Evolutionary conservation across 2,113 vertebrate species (phyloP).

Genomic region (Calidris pygmaea): DNA sequence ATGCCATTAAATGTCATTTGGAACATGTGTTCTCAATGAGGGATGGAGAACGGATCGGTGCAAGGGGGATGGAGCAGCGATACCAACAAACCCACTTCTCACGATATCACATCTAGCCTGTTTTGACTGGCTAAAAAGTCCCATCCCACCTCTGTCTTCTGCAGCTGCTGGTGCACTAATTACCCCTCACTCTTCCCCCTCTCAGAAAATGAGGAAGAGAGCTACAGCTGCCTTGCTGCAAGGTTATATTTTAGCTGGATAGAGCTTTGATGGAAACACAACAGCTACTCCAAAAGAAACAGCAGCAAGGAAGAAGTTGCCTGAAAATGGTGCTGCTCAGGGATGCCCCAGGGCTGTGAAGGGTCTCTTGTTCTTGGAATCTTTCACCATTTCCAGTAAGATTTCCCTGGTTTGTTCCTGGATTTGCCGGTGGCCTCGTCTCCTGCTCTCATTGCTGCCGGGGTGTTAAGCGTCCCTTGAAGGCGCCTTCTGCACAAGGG

Average conservation of each 20-base stretch:
- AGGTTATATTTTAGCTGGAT: not conserved
- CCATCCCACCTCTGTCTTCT: fast-evolving
- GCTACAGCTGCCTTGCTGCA: not conserved
- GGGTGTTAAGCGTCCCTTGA: not conserved
- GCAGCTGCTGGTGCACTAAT: not conserved
- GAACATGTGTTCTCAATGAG: not conserved
- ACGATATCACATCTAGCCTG: not conserved
- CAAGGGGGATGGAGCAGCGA: not conserved
- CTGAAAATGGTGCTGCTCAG: fast-evolving
- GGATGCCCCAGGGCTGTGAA: not conserved
- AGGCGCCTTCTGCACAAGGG: not conserved
- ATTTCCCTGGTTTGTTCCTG: not conserved
- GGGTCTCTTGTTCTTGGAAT: not conserved
- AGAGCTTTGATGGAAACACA: not conserved
- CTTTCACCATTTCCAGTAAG: not conserved
- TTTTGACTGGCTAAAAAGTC: not conserved
- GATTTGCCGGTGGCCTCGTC: not conserved
- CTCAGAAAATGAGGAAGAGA: not conserved
- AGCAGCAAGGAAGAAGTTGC: not conserved
- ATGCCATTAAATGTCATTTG: not conserved
- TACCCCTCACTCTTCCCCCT: not conserved
- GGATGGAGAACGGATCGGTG: not conserved
- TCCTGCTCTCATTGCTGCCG: not conserved
- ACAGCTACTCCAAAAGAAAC: not conserved
- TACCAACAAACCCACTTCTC: not conserved